Evolutionary conservation across 2,113 vertebrate species (phyloP).

Genomic region (Eublepharis macularius): DNA sequence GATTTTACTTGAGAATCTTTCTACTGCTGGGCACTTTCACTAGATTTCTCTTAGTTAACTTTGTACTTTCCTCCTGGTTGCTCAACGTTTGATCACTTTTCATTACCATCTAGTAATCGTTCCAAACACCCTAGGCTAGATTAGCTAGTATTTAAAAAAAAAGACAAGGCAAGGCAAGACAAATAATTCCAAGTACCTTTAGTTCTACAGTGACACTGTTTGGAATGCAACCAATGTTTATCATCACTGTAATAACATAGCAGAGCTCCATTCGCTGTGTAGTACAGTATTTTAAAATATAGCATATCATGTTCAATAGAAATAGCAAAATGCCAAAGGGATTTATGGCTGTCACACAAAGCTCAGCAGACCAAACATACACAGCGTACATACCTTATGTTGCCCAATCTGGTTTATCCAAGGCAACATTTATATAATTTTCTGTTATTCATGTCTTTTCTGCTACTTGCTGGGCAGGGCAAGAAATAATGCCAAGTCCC

Average conservation of each 20-base stretch:
- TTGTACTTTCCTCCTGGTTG: neutral
- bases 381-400: neutral
- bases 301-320: neutral
- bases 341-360: neutral
- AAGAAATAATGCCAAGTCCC: neutral
- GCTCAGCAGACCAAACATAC: neutral
- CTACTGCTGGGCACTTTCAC: neutral
- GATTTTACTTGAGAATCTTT: neutral
- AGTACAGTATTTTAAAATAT: neutral
- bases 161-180: too few relatives aligned
- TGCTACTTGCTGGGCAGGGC: neutral
- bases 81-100: neutral
- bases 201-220: neutral
- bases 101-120: neutral
- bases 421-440: neutral
- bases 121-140: neutral
- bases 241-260: neutral
- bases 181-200: neutral
- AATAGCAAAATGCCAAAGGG: neutral
- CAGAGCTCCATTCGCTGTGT: neutral
- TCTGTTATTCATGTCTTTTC: neutral
- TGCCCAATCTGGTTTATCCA: neutral
- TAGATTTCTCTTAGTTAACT: neutral
- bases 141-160: too few relatives aligned
- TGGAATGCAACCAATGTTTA: neutral